Evolutionary conservation across 2,113 vertebrate species (phyloP).

Genomic region (Sceloporus tristichus): DNA sequence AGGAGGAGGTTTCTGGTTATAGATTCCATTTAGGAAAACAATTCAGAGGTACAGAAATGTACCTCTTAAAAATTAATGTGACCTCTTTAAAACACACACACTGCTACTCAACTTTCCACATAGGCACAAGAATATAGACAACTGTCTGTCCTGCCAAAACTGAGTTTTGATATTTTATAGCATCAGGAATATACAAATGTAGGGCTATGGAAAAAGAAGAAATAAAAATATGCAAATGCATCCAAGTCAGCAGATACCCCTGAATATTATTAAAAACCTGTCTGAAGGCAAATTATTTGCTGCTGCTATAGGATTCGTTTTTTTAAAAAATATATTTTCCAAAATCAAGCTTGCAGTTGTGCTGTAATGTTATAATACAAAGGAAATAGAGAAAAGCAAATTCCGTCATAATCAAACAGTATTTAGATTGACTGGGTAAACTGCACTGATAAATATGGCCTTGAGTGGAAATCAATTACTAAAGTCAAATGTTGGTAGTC

Average conservation of each 20-base stretch:
- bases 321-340: conserved; percentile 4
- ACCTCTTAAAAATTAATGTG: not conserved
- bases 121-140: not conserved
- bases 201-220: not conserved
- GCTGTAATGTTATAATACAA: not conserved
- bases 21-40: not conserved
- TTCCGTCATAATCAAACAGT: conserved; percentile 22
- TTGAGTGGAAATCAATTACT: conserved; percentile 31
- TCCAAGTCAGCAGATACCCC: not conserved
- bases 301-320: conserved; percentile 1
- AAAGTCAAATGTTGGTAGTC: conserved; percentile 43
- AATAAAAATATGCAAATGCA: not conserved
- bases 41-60: not conserved
- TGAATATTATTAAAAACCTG: conserved; percentile 15
- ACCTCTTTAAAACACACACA: not conserved
- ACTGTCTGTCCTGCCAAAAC: not conserved
- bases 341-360: conserved; percentile 2
- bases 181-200: not conserved
- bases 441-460: conserved; percentile 11
- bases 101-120: not conserved
- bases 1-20: not conserved
- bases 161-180: not conserved
- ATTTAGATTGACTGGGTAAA: conserved; percentile 18
- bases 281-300: conserved; percentile 27
- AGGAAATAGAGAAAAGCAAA: not conserved